A percentile compares a stretch with the other conserved stretches of the same genome.
Conservation (phyloP, 2,888 invertebrate genomes). For the Sminthurinus aureus region DNA sequence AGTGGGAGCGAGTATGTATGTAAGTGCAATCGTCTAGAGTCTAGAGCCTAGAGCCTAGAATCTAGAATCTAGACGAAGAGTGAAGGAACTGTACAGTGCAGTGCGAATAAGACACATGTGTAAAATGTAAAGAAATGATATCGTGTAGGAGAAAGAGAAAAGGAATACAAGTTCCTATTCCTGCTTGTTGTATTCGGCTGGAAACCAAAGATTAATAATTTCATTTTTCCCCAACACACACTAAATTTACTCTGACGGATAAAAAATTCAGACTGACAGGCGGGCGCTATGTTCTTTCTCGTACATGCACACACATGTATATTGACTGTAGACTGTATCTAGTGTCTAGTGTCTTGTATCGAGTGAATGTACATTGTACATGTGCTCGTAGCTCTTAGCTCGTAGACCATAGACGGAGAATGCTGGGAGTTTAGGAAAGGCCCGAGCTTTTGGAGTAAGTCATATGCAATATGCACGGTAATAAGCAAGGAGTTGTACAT, state of each 20-base stretch:
- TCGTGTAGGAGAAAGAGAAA: background rate
- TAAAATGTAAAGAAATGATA: background rate
- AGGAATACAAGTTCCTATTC: no score
- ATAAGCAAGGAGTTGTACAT: background rate
- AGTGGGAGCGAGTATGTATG: background rate
- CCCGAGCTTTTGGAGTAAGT: background rate
- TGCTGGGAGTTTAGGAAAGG: conserved; percentile 14
- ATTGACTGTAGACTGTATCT: no score
- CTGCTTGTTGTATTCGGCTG: no score
- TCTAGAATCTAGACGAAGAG: background rate
- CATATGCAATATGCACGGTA: background rate
- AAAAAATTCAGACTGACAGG: conserved; percentile 50
- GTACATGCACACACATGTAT: background rate
- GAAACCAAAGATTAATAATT: conserved; percentile 52
- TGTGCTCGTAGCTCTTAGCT: no score
- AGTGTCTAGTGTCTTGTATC: no score
- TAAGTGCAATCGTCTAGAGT: background rate
- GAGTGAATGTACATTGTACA: background rate
- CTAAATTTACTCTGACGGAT: conserved; percentile 47
- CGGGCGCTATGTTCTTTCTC: conserved; percentile 23
- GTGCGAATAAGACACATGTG: background rate
- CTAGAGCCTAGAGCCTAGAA: no score
- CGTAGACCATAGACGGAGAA: background rate
- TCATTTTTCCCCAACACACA: conserved; percentile 45
- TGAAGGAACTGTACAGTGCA: background rate